Evolutionary conservation across 2,113 vertebrate species (phyloP).

Genomic region (Ancistrus triradiatus): DNA sequence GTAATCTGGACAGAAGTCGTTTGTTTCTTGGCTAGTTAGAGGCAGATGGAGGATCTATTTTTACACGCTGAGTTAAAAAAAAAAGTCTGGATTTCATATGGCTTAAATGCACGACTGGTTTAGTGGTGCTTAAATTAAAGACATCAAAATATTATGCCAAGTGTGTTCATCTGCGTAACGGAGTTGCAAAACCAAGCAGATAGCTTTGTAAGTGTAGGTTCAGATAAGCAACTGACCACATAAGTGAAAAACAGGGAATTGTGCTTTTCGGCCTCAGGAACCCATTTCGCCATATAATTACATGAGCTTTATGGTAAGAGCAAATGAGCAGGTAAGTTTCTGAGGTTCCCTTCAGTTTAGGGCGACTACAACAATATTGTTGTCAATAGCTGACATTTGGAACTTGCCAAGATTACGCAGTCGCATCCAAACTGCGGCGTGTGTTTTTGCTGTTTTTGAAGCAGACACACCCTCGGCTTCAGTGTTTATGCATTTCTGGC

Average conservation of each 20-base stretch:
- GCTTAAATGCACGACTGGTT: slow-evolving; percentile 1
- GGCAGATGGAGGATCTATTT: slow-evolving; percentile 35
- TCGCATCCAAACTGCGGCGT: slow-evolving; percentile 9
- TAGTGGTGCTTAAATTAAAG: slow-evolving; percentile 11
- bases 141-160: slow-evolving; percentile 17
- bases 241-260: background rate
- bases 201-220: slow-evolving; percentile 1
- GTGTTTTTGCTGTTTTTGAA: slow-evolving; percentile 8
- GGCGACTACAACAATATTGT: slow-evolving; percentile 3
- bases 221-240: background rate
- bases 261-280: background rate
- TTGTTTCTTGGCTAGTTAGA: slow-evolving; percentile 35
- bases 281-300: background rate
- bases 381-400: background rate
- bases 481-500: slow-evolving; percentile 21
- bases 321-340: slow-evolving; percentile 1
- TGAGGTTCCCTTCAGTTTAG: background rate
- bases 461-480: slow-evolving; percentile 21
- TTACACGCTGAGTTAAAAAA: background rate
- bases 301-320: background rate
- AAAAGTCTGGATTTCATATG: slow-evolving; percentile 12
- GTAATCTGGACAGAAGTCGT: slow-evolving; percentile 45
- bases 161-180: background rate
- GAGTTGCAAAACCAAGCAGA: slow-evolving; percentile 6
- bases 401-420: background rate